These are phyloP conservation scores for Mallotus villosus DNA, from an alignment of 2,797 vertebrate genomes.

Conservation along the genomic window DNA sequence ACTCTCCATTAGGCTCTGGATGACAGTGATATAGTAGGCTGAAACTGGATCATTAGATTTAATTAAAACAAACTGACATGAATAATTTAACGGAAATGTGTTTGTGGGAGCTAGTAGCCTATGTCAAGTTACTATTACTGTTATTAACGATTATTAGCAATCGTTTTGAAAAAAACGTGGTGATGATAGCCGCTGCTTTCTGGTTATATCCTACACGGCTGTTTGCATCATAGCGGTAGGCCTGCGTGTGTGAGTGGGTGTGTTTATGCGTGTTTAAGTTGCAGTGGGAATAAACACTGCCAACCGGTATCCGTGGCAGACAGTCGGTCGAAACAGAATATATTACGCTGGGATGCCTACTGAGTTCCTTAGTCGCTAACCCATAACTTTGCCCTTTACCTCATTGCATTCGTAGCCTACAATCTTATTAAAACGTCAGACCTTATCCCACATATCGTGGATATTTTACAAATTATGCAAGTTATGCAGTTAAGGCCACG, in stretches of 20 bases:
- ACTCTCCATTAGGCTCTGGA: too few species aligned
- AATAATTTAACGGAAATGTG: constrained; percentile 24
- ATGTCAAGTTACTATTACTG: constrained; percentile 5
- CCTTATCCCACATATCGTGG: not conserved
- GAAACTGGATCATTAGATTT: constrained; percentile 13
- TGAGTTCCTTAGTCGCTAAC: not conserved
- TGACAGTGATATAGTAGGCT: not conserved
- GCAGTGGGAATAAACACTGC: constrained; percentile 28
- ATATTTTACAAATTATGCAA: constrained; percentile 12
- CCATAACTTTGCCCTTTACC: not conserved
- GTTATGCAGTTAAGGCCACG: constrained; percentile 12
- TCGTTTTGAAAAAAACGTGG: constrained; percentile 26
- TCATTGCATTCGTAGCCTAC: constrained; percentile 5
- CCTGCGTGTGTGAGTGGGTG: constrained; percentile 26
- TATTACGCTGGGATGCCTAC: constrained; percentile 40
- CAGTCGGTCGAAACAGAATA: constrained; percentile 33
- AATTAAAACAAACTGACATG: constrained; percentile 20
- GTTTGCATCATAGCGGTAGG: constrained; percentile 16
- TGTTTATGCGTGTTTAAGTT: constrained; percentile 47
- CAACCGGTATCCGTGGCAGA: constrained; percentile 35
- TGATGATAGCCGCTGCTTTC: constrained; percentile 9
- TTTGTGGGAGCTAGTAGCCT: not conserved
- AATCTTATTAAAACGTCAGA: not conserved
- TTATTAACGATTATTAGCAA: not conserved
- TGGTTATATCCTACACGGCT: constrained; percentile 15